phyloP scores from a whole-genome alignment of 2,797 vertebrate genomes.

The Phataginus tricuspis region DNA sequence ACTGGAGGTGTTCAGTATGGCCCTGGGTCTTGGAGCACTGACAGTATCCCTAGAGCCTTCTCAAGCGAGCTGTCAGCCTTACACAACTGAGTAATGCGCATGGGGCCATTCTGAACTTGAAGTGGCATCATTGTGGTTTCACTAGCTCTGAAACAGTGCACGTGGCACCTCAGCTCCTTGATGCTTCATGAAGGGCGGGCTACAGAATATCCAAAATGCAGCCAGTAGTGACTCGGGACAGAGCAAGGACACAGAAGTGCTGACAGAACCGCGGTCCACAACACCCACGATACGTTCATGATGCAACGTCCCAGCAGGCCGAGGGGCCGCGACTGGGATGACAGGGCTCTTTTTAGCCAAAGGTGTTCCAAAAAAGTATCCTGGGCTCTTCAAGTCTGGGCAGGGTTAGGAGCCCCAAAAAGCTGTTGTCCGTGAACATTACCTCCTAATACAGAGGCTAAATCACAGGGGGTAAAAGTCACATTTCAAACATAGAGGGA shows the following conservation, averaged over 20 bases:
- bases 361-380: not conserved
- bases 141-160: not conserved
- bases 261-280: not conserved
- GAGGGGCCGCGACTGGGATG: fast-evolving
- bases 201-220: not conserved
- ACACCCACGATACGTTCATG: fast-evolving
- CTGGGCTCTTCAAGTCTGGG: not conserved
- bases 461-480: not conserved
- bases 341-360: not conserved
- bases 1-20: not conserved
- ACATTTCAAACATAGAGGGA: not conserved
- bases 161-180: not conserved
- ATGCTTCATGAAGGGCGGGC: not conserved
- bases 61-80: not conserved
- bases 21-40: not conserved
- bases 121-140: not conserved
- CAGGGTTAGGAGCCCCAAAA: not conserved
- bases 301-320: not conserved
- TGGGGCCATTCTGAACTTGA: not conserved
- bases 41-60: not conserved
- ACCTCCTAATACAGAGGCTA: not conserved
- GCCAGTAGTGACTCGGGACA: not conserved
- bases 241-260: not conserved
- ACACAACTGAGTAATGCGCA: not conserved
- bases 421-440: not conserved